phyloP scores from a whole-genome alignment of 2,888 invertebrate species.

The Sesia apiformis region DNA sequence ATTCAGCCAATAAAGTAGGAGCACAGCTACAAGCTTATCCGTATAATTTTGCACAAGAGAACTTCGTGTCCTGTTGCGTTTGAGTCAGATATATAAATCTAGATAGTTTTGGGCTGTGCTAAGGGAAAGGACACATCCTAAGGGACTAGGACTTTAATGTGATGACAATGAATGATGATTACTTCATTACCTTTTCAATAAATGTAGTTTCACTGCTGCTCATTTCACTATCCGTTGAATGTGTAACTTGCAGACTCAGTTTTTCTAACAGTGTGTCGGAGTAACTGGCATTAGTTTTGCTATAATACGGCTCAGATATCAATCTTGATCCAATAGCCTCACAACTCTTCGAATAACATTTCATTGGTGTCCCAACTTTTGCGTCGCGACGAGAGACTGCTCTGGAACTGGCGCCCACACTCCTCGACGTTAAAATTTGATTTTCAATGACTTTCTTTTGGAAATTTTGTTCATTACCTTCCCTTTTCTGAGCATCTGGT shows the following conservation, averaged over 20 bases:
- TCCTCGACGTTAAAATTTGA: constrained; percentile 31
- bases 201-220: constrained; percentile 7
- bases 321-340: constrained; percentile 47
- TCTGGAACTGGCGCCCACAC: constrained; percentile 34
- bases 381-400: constrained; percentile 36
- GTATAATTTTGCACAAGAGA: no score
- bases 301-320: constrained; percentile 25
- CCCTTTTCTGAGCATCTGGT: constrained; percentile 15
- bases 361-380: constrained; percentile 45
- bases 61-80: no score
- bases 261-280: constrained; percentile 54
- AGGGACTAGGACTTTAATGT: no score
- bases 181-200: constrained; percentile 11
- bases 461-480: constrained; percentile 10
- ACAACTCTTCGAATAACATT: constrained; percentile 55
- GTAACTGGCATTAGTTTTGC: constrained; percentile 33
- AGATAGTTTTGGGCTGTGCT: no score
- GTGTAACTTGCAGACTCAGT: constrained; percentile 33
- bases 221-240: constrained; percentile 32
- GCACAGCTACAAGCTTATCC: no score
- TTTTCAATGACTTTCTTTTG: constrained; percentile 9
- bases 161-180: not conserved
- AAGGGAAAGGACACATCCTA: no score
- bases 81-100: no score
- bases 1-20: no score